Conservation (phyloP, 2,113 vertebrate genomes). For the Cyprinodon variegatus region DNA sequence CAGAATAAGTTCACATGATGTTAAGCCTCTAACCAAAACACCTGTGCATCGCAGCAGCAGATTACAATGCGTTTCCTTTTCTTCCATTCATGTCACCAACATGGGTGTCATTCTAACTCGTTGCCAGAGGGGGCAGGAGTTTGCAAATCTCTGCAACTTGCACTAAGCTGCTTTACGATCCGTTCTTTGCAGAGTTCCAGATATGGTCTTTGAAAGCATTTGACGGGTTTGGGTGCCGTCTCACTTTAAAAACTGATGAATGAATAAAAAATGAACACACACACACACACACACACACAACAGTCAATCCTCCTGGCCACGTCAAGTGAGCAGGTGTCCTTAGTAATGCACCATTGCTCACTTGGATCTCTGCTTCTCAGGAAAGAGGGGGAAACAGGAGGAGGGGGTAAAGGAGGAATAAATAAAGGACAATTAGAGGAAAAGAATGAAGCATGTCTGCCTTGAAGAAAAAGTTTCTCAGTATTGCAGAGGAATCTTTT, state of each 20-base stretch:
- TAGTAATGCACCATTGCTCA: slow-evolving; percentile 70
- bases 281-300: slow-evolving; percentile 23
- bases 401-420: slow-evolving; percentile 22
- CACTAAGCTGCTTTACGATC: slow-evolving; percentile 7
- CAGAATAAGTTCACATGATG: background rate
- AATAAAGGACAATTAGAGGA: slow-evolving; percentile 53
- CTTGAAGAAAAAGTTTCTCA: background rate
- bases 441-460: background rate
- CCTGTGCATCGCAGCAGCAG: too few relatives aligned
- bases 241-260: slow-evolving; percentile 64
- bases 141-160: too few relatives aligned
- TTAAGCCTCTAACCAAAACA: too few relatives aligned
- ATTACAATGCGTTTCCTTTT: too few relatives aligned
- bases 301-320: slow-evolving; percentile 61
- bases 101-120: too few relatives aligned
- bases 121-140: too few relatives aligned
- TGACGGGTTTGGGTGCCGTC: slow-evolving; percentile 54
- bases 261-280: slow-evolving; percentile 41
- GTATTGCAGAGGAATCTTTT: slow-evolving; percentile 1
- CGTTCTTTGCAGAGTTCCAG: slow-evolving; percentile 45
- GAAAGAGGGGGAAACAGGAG: slow-evolving; percentile 46
- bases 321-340: slow-evolving; percentile 77
- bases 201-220: slow-evolving; percentile 48
- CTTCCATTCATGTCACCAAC: too few relatives aligned
- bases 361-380: slow-evolving; percentile 69